Evolutionary conservation across 2,888 invertebrate genomes (phyloP), one percentile per base, ranked within the genome.

Genomic region (Dioctria rufipes): DNA sequence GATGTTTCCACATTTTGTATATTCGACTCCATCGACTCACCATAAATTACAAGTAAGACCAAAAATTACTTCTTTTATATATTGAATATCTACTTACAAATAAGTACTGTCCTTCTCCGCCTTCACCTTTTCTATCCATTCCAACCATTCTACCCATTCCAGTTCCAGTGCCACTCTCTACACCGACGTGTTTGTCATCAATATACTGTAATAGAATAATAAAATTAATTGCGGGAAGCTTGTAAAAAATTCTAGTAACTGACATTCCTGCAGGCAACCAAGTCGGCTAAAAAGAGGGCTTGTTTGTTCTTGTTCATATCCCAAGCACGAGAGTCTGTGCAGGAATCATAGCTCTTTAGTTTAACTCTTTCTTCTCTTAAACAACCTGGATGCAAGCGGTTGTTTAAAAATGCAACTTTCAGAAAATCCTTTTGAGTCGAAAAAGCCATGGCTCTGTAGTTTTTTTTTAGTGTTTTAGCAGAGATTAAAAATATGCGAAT

Each of bases 341-440:
- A 85, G 0, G 87, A 86, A 6, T 85, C 84, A 83, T 89, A 89
- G 8, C 85, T 86, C 80, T 88, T 88, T 0, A 89, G 71, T 65
- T 85, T 86, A n/a, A 63, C 54, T 0, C 86, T 85, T 39, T 86
- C 86, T 3, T 84, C 84, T 11, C 84, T 83, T 3, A 73, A n/a
- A 77, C 87, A 87, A 13, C 83, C 84, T 25, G 82, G 83, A 0
- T 86, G 84, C 3, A 81, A 37, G 0, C 67, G 71, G 73, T 87
- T 86, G 81, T 86, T 87, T 84, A 85, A 84, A 78, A 87, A 88
- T 2, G 86, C 86, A 8, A 88, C 84, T 80, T 87, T 84, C 54
- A 88, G 86, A 80, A 89, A 88, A 60, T 86, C 86, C 81, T 86
- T 88, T 83, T 89, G 88, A 37, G 89, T 89, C 43, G 88, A 88